phyloP scores from a whole-genome alignment of 53 echinoderm and acorn worm species.

The Glandiceps talaboti region DNA sequence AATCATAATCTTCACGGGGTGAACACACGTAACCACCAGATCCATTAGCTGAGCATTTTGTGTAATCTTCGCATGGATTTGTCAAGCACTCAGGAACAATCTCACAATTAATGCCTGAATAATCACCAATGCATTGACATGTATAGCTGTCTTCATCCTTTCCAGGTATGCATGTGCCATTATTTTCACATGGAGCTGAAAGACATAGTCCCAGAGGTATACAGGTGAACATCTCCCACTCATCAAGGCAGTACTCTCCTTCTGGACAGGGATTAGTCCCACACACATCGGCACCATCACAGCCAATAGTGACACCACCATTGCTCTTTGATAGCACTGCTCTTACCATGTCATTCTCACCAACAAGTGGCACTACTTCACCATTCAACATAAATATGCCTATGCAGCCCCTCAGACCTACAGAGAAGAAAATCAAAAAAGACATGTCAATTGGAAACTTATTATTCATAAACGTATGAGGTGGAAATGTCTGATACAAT shows the following conservation, averaged over 20 bases:
- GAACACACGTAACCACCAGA: background rate
- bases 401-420: conserved; percentile 83
- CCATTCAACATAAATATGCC: conserved; percentile 55
- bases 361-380: conserved; percentile 63
- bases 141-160: conserved; percentile 17
- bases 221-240: background rate
- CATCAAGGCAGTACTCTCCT: conserved; percentile 24
- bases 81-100: background rate
- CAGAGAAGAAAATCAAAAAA: background rate
- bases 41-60: background rate
- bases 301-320: conserved; percentile 24
- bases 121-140: conserved; percentile 13
- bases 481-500: too few species aligned
- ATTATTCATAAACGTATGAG: too few species aligned
- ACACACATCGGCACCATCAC: conserved; percentile 34
- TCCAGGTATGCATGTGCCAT: background rate
- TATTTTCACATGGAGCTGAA: background rate
- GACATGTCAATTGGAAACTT: too few species aligned
- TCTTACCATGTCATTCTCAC: conserved; percentile 62
- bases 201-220: background rate
- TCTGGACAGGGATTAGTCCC: conserved; percentile 36
- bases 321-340: conserved; percentile 58
- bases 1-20: background rate
- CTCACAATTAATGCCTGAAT: conserved; percentile 10
- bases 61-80: background rate